Evolutionary conservation across 2,113 vertebrate genomes (phyloP), one percentile per base, ranked within the genome.

Genomic region (Paratilapia polleni): DNA sequence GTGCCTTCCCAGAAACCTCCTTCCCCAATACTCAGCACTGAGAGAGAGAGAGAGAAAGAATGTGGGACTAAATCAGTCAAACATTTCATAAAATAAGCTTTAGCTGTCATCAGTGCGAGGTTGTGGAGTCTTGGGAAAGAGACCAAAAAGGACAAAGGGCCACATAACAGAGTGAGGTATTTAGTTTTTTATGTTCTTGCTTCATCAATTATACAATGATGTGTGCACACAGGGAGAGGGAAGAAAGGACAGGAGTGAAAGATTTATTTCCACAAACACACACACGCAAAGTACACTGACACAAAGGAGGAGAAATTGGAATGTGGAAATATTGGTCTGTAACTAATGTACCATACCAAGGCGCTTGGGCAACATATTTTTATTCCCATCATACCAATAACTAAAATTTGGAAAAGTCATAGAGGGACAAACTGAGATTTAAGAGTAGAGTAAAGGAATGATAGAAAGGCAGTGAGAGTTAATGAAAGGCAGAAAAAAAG

Each of bases 1-100:
- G 97, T 97, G 49, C 98, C 98, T 96, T 99, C 98, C 98, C 98
- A 99, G 88, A 99, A 99, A 9, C 98, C 98, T 36, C 98, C 98
- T 96, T 99, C 98, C 17, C 98, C 98, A 63, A 99, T 98, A 85
- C 98, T 99, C 87, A 99, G 96, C 95, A 99, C 98, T 99, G 95
- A 19, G 56, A 82, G 89, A 88, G 56, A 82, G 89, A 88, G 31
- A 93, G 13, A 92, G 43, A 94, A 20, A 89, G 47, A 64, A 74
- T 26, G 43, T 57, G 15, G 6, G 10, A 43, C 43, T 15, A 41
- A 77, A 77, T 89, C 47, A 87, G 76, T 89, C 58, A 85, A 62
- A 81, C 24, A 34, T 19, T 68, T 56, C 28, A 68, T 70, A 77
- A 89, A 89, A 77, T 22, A 78, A 34, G 22, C 4, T 1, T 4